phyloP scores from a whole-genome alignment of 2,888 invertebrate species.

The Dicranocentrus wangi region DNA sequence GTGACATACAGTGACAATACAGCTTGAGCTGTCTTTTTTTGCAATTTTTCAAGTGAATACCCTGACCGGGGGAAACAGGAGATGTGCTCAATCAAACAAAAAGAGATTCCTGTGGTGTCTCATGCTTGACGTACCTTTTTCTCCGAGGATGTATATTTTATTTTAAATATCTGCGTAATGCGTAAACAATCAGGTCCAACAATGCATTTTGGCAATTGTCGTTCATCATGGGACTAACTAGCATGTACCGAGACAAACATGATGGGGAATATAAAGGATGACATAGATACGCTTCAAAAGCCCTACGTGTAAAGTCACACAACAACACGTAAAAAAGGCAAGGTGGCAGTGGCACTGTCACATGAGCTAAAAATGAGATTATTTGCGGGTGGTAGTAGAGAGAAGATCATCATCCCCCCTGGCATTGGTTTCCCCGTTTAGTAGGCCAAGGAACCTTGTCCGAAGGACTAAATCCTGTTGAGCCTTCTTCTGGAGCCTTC shows the following conservation, averaged over 20 bases:
- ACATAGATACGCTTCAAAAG: slow-evolving; percentile 25
- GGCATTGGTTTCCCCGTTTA: background rate
- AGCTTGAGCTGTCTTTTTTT: no score
- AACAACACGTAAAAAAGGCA: no score
- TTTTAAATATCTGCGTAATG: background rate
- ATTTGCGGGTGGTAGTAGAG: no score
- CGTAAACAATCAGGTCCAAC: slow-evolving; percentile 20
- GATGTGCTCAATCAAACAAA: slow-evolving; percentile 54
- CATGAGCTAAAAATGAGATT: no score
- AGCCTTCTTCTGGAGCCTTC: slow-evolving; percentile 9
- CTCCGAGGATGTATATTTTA: slow-evolving; percentile 29
- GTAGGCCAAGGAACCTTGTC: slow-evolving; percentile 27
- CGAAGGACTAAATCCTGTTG: slow-evolving; percentile 11
- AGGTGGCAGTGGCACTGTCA: no score
- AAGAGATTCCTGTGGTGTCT: slow-evolving; percentile 8
- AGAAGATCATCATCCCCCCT: no score
- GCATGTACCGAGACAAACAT: background rate
- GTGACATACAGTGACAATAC: no score
- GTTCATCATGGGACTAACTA: background rate
- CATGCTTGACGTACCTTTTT: slow-evolving; percentile 8
- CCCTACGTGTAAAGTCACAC: no score
- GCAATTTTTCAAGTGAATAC: background rate
- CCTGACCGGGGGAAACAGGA: slow-evolving; percentile 48
- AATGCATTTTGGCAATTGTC: background rate
- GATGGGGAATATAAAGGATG: slow-evolving; percentile 9